phyloP scores from a whole-genome alignment of 92 coral and sea anemone genomes.

The Palythoa grandis region DNA sequence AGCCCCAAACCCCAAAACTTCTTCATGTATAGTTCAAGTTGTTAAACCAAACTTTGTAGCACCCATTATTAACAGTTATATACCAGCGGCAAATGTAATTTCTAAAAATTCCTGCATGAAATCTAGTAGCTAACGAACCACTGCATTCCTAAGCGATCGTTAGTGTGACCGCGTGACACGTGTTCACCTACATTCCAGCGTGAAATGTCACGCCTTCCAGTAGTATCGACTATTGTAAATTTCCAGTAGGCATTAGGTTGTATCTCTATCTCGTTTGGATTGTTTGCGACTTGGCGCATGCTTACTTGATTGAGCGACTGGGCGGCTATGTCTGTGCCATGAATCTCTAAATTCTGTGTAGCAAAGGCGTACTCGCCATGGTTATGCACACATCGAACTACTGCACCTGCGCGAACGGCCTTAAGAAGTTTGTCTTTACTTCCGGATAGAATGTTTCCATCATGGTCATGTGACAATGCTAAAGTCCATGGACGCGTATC shows the following conservation, averaged over 20 bases:
- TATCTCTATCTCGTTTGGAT: conserved; percentile 31
- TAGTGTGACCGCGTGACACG: conserved; percentile 53
- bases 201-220: conserved; percentile 51
- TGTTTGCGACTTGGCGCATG: conserved; percentile 27
- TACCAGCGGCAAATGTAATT: too few species aligned
- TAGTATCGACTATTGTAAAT: conserved; percentile 39
- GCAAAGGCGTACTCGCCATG: conserved; percentile 28
- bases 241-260: conserved; percentile 51
- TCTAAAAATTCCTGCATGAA: too few species aligned
- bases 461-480: conserved; percentile 33
- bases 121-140: conserved; percentile 39
- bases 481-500: conserved; percentile 39
- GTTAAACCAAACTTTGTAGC: too few species aligned
- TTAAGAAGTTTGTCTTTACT: conserved; percentile 23
- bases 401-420: conserved; percentile 35
- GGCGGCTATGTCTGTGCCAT: conserved; percentile 33
- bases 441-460: conserved; percentile 35
- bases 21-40: too few species aligned
- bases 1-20: too few species aligned
- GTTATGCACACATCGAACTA: conserved; percentile 44
- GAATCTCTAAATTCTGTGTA: conserved; percentile 45
- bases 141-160: conserved; percentile 35
- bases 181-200: conserved; percentile 58
- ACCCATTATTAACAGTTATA: too few species aligned
- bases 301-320: conserved; percentile 53